Conservation (phyloP, 2,888 invertebrate genomes). For the Drosophila mimica region DNA sequence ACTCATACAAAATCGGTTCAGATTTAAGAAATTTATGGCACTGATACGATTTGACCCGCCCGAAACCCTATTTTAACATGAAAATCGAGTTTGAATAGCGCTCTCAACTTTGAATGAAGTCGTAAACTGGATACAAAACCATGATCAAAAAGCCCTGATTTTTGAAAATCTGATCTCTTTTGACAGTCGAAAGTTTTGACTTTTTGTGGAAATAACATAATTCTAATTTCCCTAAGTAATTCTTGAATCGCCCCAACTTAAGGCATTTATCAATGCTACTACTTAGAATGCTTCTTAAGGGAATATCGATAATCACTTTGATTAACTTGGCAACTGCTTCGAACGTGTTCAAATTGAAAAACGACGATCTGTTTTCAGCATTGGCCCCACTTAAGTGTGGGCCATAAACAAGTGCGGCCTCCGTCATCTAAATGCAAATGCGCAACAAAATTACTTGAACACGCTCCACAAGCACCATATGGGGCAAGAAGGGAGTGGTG, state of each 20-base stretch:
- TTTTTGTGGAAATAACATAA: too few species aligned
- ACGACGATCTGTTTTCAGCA: constrained; percentile 23
- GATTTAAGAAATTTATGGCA: too few species aligned
- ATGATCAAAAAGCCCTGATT: too few species aligned
- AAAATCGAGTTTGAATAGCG: too few species aligned
- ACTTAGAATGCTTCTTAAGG: too few species aligned
- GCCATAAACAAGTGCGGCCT: constrained; percentile 74
- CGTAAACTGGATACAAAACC: too few species aligned
- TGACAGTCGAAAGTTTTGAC: too few species aligned
- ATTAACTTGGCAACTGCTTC: constrained; percentile 16
- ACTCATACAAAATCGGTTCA: background rate
- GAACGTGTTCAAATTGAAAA: constrained; percentile 7
- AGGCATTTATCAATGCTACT: background rate
- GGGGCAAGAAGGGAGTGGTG: background rate
- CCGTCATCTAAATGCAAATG: constrained; percentile 76
- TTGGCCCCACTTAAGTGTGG: constrained; percentile 55
- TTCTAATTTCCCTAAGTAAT: background rate
- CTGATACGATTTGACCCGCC: too few species aligned
- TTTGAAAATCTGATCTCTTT: too few species aligned
- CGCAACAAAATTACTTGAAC: constrained; percentile 68
- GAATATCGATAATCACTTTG: constrained; percentile 17
- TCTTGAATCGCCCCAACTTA: background rate
- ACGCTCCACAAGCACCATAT: constrained; percentile 37
- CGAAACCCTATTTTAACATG: too few species aligned
- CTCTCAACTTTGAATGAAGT: too few species aligned